Evolutionary conservation across 1,140 invertebrate genomes (phyloP).

Genomic region (Lutraria rhynchaena): DNA sequence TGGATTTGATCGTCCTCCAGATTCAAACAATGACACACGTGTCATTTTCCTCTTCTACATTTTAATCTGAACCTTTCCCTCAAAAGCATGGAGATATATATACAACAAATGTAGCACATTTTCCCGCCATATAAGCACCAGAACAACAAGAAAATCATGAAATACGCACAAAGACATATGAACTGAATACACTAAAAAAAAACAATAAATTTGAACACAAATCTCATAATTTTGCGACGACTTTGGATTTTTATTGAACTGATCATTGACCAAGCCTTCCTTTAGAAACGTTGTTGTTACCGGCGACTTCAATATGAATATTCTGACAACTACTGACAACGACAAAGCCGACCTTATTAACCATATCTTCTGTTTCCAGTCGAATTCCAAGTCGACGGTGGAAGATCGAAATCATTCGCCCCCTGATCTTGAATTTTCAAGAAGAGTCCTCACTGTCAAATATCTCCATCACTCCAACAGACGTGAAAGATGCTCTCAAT

Average conservation of each 20-base stretch:
- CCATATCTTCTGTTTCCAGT: neutral
- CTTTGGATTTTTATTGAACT: conserved; percentile 6
- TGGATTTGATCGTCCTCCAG: conserved; percentile 15
- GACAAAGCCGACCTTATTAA: conserved; percentile 20
- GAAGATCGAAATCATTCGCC: neutral
- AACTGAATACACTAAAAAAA: too few species aligned
- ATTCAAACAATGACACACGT: conserved; percentile 20
- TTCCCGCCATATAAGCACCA: too few species aligned
- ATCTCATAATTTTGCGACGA: too few species aligned
- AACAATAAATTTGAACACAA: too few species aligned
- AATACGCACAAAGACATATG: too few species aligned
- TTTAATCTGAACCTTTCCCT: too few species aligned
- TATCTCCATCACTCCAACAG: neutral
- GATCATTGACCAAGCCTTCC: conserved; percentile 18
- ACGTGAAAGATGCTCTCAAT: conserved; percentile 12
- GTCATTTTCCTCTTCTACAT: too few species aligned
- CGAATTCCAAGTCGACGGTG: conserved; percentile 6
- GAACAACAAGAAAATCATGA: too few species aligned
- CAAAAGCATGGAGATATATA: too few species aligned
- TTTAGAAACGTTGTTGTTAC: conserved; percentile 7
- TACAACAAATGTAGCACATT: too few species aligned
- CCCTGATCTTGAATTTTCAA: neutral
- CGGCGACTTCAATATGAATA: conserved; percentile 22
- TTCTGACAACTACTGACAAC: neutral
- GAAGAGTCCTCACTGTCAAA: neutral